Conservation (phyloP, 2,113 vertebrate genomes). For the Fregata magnificens region DNA sequence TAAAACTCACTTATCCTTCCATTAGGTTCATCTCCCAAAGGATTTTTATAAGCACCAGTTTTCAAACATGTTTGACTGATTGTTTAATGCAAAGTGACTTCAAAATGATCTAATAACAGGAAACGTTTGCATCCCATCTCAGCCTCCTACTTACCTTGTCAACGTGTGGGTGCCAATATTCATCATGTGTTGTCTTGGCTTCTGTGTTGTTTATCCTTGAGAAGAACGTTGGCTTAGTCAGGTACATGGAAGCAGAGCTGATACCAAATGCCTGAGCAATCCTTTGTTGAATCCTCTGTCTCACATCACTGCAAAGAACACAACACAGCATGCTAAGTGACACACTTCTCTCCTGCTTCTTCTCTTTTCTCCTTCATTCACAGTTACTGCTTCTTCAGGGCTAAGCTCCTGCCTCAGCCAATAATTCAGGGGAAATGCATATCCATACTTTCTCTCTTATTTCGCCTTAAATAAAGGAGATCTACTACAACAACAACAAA, state of each 20-base stretch:
- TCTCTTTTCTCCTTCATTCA: not conserved
- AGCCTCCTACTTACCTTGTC: constrained; percentile 84
- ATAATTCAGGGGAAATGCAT: not conserved
- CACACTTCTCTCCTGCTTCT: not conserved
- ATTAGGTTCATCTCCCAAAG: not conserved
- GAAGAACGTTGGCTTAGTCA: constrained; percentile 98
- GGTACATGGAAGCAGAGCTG: constrained; percentile 78
- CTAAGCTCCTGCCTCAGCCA: not conserved
- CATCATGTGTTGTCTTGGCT: constrained; percentile 89
- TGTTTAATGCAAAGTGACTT: not conserved
- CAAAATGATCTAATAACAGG: not conserved
- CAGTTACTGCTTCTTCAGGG: not conserved
- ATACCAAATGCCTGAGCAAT: constrained; percentile 86
- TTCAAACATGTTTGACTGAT: not conserved
- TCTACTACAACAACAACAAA: not conserved
- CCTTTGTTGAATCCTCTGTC: constrained; percentile 82
- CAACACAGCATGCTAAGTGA: too few relatives aligned
- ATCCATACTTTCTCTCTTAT: not conserved
- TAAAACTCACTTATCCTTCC: not conserved
- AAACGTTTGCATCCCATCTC: not conserved
- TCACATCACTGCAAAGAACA: constrained; percentile 75
- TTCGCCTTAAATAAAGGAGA: not conserved
- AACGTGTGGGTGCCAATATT: constrained; percentile 96
- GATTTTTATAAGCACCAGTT: not conserved
- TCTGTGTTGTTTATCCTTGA: constrained; percentile 91